phyloP scores from a whole-genome alignment of 2,888 invertebrate species.

The Euplexia lucipara region DNA sequence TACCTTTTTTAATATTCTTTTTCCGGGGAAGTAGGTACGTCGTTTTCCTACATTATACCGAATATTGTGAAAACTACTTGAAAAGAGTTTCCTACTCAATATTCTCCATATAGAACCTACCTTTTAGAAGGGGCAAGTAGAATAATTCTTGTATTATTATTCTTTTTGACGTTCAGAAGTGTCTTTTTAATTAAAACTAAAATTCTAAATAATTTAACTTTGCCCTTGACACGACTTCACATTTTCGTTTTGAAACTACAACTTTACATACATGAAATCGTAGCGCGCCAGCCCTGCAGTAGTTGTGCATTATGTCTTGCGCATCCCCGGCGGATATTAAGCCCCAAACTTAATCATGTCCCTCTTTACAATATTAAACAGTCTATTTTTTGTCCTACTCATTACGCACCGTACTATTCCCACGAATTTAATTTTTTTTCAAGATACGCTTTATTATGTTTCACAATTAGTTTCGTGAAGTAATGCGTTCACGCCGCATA shows the following conservation, averaged over 20 bases:
- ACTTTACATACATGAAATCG: neutral
- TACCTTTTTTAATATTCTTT: no score
- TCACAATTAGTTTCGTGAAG: slow-evolving; percentile 84
- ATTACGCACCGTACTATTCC: slow-evolving; percentile 86
- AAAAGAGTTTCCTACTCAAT: no score
- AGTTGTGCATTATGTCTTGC: slow-evolving; percentile 86
- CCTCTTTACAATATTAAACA: slow-evolving; percentile 83
- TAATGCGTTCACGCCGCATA: slow-evolving; percentile 90
- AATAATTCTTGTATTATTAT: no score
- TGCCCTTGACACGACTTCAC: no score
- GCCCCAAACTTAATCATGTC: slow-evolving; percentile 87
- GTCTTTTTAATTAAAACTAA: no score
- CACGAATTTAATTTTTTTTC: slow-evolving; percentile 81
- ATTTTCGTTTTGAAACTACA: neutral
- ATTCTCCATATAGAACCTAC: no score
- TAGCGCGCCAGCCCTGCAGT: slow-evolving; percentile 72
- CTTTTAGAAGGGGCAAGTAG: no score
- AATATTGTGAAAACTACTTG: no score
- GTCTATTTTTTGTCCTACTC: slow-evolving; percentile 83
- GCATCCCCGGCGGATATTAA: slow-evolving; percentile 87
- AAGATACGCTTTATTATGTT: slow-evolving; percentile 76
- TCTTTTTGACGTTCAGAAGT: no score
- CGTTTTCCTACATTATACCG: no score
- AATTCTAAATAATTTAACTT: no score
- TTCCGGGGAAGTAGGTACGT: no score